These are phyloP conservation scores for Belonocnema kinseyi DNA, from an alignment of 1,140 invertebrate genomes.

Conservation along the genomic window DNA sequence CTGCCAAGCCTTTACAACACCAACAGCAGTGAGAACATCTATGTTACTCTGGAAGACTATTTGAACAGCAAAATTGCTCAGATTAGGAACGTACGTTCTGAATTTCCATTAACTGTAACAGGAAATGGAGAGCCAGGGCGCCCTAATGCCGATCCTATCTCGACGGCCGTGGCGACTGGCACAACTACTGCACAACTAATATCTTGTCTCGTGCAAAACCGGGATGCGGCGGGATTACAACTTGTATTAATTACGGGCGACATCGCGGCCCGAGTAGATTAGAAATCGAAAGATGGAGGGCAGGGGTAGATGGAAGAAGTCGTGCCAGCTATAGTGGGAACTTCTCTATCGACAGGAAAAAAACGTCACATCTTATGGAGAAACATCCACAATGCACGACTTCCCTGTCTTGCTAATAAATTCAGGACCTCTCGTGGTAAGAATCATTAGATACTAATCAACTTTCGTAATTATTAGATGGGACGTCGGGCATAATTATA, in stretches of 20 bases:
- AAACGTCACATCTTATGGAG: neutral
- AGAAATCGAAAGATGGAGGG: conserved; percentile 70
- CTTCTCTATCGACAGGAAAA: neutral
- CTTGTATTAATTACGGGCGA: conserved; percentile 76
- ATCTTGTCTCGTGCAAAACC: conserved; percentile 74
- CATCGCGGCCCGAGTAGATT: conserved; percentile 71
- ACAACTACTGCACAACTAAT: conserved; percentile 70
- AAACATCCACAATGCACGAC: conserved; percentile 33
- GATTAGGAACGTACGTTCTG: conserved; percentile 69
- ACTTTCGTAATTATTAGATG: neutral
- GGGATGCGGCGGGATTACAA: conserved; percentile 73
- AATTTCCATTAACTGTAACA: conserved; percentile 74
- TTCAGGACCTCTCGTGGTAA: neutral
- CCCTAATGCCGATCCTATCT: conserved; percentile 73
- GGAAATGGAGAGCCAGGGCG: conserved; percentile 65
- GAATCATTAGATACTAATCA: conserved; percentile 6
- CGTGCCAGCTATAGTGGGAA: conserved; percentile 21
- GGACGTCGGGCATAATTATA: neutral
- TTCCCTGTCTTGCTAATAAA: conserved; percentile 26
- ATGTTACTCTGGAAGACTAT: conserved; percentile 46
- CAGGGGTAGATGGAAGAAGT: conserved; percentile 53
- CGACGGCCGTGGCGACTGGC: conserved; percentile 54
- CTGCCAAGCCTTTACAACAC: conserved; percentile 48
- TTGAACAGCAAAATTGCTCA: conserved; percentile 67
- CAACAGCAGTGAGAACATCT: conserved; percentile 33